A percentile compares a stretch with the other conserved stretches of the same genome.
These are phyloP conservation scores for Venusia cambrica DNA, from an alignment of 2,888 invertebrate genomes.

Conservation along the genomic window DNA sequence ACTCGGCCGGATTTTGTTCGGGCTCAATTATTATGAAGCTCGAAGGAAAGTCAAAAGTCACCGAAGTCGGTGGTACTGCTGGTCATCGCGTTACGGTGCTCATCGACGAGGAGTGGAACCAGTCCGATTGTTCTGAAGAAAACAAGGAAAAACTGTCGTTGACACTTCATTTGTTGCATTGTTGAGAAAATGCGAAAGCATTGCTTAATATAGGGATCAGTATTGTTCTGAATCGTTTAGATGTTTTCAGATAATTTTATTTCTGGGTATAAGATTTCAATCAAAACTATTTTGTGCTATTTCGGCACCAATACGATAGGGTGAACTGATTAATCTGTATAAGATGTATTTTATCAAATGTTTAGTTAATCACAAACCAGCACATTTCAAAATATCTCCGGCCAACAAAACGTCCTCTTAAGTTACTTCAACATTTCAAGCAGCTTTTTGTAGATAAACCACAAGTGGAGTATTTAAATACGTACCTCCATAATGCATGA, in stretches of 20 bases:
- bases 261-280: no score
- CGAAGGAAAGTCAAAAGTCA: conserved; percentile 79
- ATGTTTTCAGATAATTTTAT: no score
- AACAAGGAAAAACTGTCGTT: neutral
- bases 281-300: no score
- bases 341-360: no score
- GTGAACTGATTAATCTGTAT: no score
- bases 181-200: conserved; percentile 2
- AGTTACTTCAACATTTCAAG: conserved; percentile 8
- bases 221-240: no score
- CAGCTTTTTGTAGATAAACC: conserved; percentile 8
- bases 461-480: conserved; percentile 22
- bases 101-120: conserved; percentile 38
- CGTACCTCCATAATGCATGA: conserved; percentile 30
- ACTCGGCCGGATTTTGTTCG: conserved; percentile 77
- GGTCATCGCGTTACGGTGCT: conserved; percentile 57
- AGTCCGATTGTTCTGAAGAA: conserved; percentile 19
- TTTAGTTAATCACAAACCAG: conserved; percentile 1
- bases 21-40: conserved; percentile 80
- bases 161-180: neutral
- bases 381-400: conserved; percentile 1
- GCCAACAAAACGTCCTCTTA: conserved; percentile 6
- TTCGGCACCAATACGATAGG: no score
- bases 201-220: no score
- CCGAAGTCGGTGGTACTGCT: conserved; percentile 33